Evolutionary conservation across 2,888 invertebrate genomes (phyloP), one percentile per base, ranked within the genome.

Genomic region (Volucella bombylans): DNA sequence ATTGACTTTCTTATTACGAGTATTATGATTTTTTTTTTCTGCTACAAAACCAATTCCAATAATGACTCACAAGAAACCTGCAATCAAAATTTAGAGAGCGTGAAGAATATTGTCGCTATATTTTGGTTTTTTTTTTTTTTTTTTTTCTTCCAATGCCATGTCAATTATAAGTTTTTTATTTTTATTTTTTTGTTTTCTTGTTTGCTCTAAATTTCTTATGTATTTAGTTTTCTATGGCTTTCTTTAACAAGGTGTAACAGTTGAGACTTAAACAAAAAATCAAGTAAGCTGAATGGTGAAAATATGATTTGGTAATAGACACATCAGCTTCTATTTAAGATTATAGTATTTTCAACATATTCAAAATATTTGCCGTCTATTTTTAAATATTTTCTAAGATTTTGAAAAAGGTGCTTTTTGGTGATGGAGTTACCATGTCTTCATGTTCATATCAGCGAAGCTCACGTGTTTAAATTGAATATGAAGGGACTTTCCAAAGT

Each of bases 61-160:
- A 39, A 64, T 15, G 18, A 52, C 38, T 31, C 31, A 41, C 9
- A 55, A 15, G 14, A 68, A 50, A 45, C 15, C 31, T 23, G 43
- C 15, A 41, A 47, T 87, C 81, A 74, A 61, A 85, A 62, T 68
- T 55, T 77, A 76, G 79, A 85, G 69, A 67, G 73, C 69, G 54
- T 43, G 55, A 69, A 76, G 72, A 61, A 18, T 59, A 18, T 52
- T 77, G 55, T 31, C 31, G 31, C 31, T 4, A 31, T 31, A 31
- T 9, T 47, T 41, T 50, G 23, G 12, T 59, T 81, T 49, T 69
- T 38, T 15, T 59, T 49, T 18, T 18, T 18, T 18, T 18, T 18
- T 18, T 18, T 18, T 18, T 18, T 18, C 18, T 54, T 52, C 50
- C 61, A 64, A 67, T 31, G 45, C 9, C 38, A 31, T 31, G 45